Conservation (phyloP, 1,140 invertebrate genomes). For the Micrasema minimum region DNA sequence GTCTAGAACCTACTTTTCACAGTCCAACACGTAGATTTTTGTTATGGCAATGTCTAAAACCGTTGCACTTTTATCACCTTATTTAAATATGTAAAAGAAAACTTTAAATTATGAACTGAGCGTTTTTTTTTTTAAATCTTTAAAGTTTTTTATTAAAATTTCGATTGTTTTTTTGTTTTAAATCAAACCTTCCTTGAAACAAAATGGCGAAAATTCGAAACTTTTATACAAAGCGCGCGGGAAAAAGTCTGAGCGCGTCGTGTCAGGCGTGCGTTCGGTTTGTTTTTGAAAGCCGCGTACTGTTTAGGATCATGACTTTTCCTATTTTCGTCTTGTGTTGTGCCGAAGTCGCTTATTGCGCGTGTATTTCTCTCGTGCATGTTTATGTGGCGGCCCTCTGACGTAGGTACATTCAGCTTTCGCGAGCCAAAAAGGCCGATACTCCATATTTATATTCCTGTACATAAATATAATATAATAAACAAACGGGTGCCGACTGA, state of each 20-base stretch:
- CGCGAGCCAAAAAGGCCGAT: conserved; percentile 43
- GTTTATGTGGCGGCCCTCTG: conserved; percentile 17
- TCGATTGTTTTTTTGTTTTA: conserved; percentile 1
- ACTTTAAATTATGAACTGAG: too few relatives aligned
- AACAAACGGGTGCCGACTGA: not conserved
- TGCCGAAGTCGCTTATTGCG: conserved; percentile 2
- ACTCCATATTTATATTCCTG: not conserved
- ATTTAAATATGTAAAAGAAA: too few relatives aligned
- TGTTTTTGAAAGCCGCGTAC: conserved; percentile 38
- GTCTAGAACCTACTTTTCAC: too few relatives aligned
- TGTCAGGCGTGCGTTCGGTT: conserved; percentile 17
- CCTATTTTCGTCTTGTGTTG: conserved; percentile 18
- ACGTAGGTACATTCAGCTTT: conserved; percentile 30
- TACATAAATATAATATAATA: conserved; percentile 1
- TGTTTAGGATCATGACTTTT: conserved; percentile 6
- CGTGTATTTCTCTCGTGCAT: conserved; percentile 12
- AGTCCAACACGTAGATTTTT: too few relatives aligned
- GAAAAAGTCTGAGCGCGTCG: conserved; percentile 9
- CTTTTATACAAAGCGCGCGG: conserved; percentile 12
- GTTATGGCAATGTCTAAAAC: not conserved
- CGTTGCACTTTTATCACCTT: too few relatives aligned
- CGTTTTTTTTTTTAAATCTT: too few relatives aligned
- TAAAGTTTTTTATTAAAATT: too few relatives aligned
- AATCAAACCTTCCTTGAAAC: not conserved
- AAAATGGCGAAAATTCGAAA: conserved; percentile 4